Base-by-base conservation (phyloP, 2,888 invertebrate genomes). In the Nipponacmea schrenckii region DNA sequence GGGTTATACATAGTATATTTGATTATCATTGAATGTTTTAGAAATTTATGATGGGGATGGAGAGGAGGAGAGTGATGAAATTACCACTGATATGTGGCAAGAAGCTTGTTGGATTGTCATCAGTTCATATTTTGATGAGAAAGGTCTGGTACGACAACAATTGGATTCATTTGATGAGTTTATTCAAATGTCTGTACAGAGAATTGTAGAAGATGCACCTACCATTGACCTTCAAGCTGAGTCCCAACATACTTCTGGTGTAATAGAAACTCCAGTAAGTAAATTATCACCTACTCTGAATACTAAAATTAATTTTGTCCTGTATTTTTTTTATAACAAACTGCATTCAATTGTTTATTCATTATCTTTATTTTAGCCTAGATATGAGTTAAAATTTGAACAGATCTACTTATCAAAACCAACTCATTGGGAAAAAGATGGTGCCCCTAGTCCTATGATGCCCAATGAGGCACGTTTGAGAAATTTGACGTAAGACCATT, bases 71-170 rank as follows among this genome's bases (percentile, higher is more conserved):
- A 85, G 84, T 69, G 97, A 96, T 89, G 98, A 99, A 90, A 97
- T 99, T 85, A 96, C 97, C 46, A 94, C 97, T 8, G 98, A 99
- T 88, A 91, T 98, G 78, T 99, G 99, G 99, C 98, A 99, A 90
- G 98, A 98, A 91, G 99, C 99, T 64, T 99, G 99, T 86, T 99
- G 99, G 99, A 98, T 99, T 86, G 98, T 99, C 75, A 99, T 99
- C 87, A 98, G 98, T 88, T 97, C 99, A 0, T 99, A 99, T 90
- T 99, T 99, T 88, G 99, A 99, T 88, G 99, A 99, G 89, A 99
- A 99, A 90, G 99, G 99, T 89, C 92, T 99, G 78, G 99, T 99
- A 63, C 93, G 99, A 68, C 99, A 99, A 89, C 99, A 99, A 88
- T 91, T 99, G 81, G 99, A 99, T 89, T 98, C 98, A 85, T 99